phyloP scores from a whole-genome alignment of 2,888 invertebrate species.

The Drosophila rellima region DNA sequence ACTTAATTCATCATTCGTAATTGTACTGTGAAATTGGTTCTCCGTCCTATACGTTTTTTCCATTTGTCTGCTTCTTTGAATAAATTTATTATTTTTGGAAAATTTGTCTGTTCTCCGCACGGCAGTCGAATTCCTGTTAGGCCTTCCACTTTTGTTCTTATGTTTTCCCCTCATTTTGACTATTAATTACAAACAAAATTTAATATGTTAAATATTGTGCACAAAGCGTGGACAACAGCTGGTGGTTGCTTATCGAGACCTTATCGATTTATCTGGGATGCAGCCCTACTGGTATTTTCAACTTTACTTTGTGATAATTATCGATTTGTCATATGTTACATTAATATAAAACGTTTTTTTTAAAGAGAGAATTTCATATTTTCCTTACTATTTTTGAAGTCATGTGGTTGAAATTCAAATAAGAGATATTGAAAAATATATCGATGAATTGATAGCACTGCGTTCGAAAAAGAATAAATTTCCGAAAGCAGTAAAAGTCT shows the following conservation, averaged over 20 bases:
- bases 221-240: conserved; percentile 22
- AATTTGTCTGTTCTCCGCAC: conserved; percentile 42
- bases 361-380: too few relatives aligned
- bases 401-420: too few relatives aligned
- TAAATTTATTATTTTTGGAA: conserved; percentile 76
- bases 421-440: background rate
- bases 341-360: background rate
- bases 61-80: conserved; percentile 81
- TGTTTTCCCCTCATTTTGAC: conserved; percentile 24
- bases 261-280: background rate
- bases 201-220: conserved; percentile 9
- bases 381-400: background rate
- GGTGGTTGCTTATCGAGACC: background rate
- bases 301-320: background rate
- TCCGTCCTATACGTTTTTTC: conserved; percentile 75
- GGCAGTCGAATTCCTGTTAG: background rate
- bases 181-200: conserved; percentile 5
- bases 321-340: background rate
- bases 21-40: conserved; percentile 59
- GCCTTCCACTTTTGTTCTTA: background rate
- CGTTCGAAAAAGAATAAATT: background rate
- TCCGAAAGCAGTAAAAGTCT: background rate
- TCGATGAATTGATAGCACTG: background rate
- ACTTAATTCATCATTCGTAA: conserved; percentile 28
- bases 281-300: background rate